phyloP scores from a whole-genome alignment of 2,113 vertebrate genomes.

The zebrafish (Danio rerio) region DNA sequence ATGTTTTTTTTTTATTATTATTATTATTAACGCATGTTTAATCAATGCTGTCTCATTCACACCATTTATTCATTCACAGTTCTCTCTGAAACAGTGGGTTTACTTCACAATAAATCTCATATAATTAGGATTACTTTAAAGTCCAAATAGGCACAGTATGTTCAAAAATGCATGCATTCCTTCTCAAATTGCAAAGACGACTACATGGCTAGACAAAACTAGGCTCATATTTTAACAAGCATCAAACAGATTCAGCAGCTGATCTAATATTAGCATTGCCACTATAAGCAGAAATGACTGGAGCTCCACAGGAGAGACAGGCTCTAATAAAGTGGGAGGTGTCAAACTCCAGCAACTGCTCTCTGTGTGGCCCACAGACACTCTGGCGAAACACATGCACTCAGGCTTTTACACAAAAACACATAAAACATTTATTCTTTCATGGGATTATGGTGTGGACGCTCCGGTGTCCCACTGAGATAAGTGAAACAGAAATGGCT shows the following conservation, averaged over 20 bases:
- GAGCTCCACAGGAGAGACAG: conserved; percentile 54
- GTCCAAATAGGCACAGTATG: too few species aligned
- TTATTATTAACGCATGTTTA: too few species aligned
- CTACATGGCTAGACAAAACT: too few species aligned
- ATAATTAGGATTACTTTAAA: too few species aligned
- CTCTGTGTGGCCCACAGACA: conserved; percentile 78
- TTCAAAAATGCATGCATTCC: too few species aligned
- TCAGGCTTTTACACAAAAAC: conserved; percentile 4
- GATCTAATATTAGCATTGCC: conserved; percentile 76
- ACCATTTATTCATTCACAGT: too few species aligned
- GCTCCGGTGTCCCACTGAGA: conserved; percentile 40
- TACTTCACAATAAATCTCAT: too few species aligned
- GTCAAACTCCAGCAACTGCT: conserved; percentile 68
- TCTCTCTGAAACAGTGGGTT: too few species aligned
- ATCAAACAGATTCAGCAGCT: conserved; percentile 33
- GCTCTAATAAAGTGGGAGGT: conserved; percentile 70
- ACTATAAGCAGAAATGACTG: conserved; percentile 66
- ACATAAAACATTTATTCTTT: conserved; percentile 36
- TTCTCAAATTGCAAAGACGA: too few species aligned
- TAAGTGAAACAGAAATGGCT: conserved; percentile 28
- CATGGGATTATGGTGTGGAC: conserved; percentile 42
- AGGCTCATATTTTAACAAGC: too few species aligned
- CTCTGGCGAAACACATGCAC: conserved; percentile 66
- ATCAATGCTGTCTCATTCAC: too few species aligned
- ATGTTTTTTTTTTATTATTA: too few species aligned